Evolutionary conservation across 2,113 vertebrate species (phyloP), one percentile per base, ranked within the genome.

Genomic region (Peromyscus maniculatus): DNA sequence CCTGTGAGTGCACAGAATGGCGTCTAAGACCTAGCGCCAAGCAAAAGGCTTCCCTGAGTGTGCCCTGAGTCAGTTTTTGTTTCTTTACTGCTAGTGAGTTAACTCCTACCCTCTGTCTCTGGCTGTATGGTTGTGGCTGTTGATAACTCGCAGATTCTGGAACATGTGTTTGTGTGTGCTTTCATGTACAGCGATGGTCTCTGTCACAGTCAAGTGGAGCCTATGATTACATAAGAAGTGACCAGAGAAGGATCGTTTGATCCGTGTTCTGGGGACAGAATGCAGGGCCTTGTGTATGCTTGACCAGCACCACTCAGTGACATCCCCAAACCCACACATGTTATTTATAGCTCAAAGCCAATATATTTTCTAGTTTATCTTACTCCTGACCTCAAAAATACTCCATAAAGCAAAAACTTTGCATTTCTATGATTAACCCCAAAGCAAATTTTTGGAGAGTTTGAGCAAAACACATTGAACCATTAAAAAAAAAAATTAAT

Each of bases 381-480:
- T 87, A 89, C 62, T 46, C 21, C 77, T 95, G 77, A 31, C 71
- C 82, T 96, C 43, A 91, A 95, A 95, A 96, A 90, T 67, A 90
- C 69, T 89, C 64, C 79, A 95, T 97, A 64, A 82, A 91, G 78
- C 52, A 72, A 86, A 96, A 94, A 91, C 36, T 93, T 97, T 77
- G 64, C 59, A 83, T 94, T 96, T 57, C 77, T 95, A 16, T 78
- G 43, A 90, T 84, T 90, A 96, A 93, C 83, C 66, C 75, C 59
- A 88, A 94, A 95, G 43, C 69, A 95, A 80, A 90, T 62, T 90
- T 97, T 96, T 97, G 79, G 77, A 82, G 33, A 82, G 43, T 96
- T 95, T 87, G 59, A 94, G 19, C 62, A 79, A 97, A 96, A 88
- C 46, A 71, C 71, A 95, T 95, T 91, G 79, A 97, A 64, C 31